A percentile compares a stretch with the other conserved stretches of the same genome.
phyloP scores from a whole-genome alignment of 1,140 invertebrate genomes.

The Drosophila pectinifera region DNA sequence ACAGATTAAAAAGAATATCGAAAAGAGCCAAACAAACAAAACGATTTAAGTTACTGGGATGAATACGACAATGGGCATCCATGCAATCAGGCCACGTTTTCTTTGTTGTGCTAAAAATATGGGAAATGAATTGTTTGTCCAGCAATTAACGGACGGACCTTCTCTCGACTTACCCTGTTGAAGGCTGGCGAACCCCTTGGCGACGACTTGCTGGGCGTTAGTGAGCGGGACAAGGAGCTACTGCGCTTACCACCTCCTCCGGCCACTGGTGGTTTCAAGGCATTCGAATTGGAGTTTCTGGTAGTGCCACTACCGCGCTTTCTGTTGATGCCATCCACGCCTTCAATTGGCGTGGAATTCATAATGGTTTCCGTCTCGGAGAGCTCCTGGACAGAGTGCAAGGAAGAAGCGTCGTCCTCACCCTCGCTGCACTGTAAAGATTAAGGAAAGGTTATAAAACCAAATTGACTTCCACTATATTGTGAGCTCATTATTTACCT shows the following conservation, averaged over 20 bases:
- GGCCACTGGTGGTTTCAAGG: constrained; percentile 40
- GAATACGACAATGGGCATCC: constrained; percentile 3
- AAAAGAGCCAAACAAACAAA: constrained; percentile 36
- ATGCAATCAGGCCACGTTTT: constrained; percentile 62
- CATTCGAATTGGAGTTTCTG: constrained; percentile 45
- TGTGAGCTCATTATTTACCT: constrained; percentile 24
- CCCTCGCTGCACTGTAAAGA: too few species aligned
- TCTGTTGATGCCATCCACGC: constrained; percentile 30
- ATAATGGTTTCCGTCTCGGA: constrained; percentile 72
- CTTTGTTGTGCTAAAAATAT: constrained; percentile 73
- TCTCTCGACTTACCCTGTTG: constrained; percentile 49
- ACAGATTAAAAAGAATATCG: constrained; percentile 34
- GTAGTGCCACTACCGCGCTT: constrained; percentile 28
- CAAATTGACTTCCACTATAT: neutral
- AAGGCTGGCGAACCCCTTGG: constrained; percentile 59
- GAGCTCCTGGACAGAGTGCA: too few species aligned
- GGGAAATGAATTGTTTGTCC: constrained; percentile 25
- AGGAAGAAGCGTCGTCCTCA: too few species aligned
- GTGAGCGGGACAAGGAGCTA: constrained; percentile 54
- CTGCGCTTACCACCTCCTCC: constrained; percentile 26
- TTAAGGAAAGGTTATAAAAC: neutral
- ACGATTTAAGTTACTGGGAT: constrained; percentile 39
- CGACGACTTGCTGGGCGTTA: constrained; percentile 63
- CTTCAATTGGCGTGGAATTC: constrained; percentile 80
- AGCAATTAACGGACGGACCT: constrained; percentile 5